phyloP scores from a whole-genome alignment of 2,888 invertebrate species.

The Dendrolimus pini region DNA sequence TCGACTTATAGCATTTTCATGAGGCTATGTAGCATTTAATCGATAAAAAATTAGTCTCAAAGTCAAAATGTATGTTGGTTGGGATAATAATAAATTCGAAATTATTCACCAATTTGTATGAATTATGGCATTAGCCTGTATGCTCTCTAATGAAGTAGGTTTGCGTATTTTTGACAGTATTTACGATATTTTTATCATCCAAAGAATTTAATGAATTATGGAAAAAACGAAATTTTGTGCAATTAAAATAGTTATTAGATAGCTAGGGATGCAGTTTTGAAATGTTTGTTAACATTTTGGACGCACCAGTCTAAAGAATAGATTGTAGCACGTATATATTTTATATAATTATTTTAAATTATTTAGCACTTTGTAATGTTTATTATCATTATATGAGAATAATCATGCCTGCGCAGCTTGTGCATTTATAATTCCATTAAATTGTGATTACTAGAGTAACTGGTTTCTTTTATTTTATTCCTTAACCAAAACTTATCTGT shows the following conservation, averaged over 20 bases:
- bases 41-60: too few species aligned
- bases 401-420: conserved; percentile 65
- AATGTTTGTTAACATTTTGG: conserved; percentile 41
- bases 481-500: background rate
- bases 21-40: background rate
- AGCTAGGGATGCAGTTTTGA: conserved; percentile 29
- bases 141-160: background rate
- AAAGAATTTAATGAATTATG: background rate
- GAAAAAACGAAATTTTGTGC: conserved; percentile 16
- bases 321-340: conserved; percentile 44
- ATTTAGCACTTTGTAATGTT: conserved; percentile 66
- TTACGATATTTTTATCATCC: background rate
- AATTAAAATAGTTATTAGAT: conserved; percentile 22
- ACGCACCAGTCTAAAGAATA: conserved; percentile 68
- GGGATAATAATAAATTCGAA: background rate
- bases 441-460: conserved; percentile 64
- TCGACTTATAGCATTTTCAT: conserved; percentile 43
- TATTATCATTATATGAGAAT: conserved; percentile 54
- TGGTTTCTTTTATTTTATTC: conserved; percentile 24
- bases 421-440: conserved; percentile 73
- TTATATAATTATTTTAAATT: conserved; percentile 51
- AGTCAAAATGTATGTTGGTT: too few species aligned
- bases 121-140: background rate
- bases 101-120: background rate
- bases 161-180: background rate